Evolutionary conservation across 2,797 vertebrate species (phyloP), one percentile per base, ranked within the genome.

Genomic region (Typhlichthys subterraneus): DNA sequence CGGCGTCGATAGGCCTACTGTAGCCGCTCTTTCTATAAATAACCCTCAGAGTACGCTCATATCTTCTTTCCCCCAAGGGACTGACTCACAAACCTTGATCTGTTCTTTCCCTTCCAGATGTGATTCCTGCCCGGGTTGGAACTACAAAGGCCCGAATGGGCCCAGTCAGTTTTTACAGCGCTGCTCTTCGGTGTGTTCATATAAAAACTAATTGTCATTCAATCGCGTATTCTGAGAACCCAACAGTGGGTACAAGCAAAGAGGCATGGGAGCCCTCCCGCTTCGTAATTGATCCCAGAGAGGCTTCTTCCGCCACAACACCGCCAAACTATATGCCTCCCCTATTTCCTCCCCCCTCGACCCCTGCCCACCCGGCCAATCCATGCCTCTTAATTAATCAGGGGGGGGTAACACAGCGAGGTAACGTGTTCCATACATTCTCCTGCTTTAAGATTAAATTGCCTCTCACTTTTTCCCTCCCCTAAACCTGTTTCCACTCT

Each of bases 61-160:
- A 65, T 70, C 61, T 70, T 17, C 53, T 73, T 82, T 73, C 65
- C 70, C 76, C 73, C 76, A 72, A 60, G 68, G 69, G 74, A 69
- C 13, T n/a, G 60, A 61, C 53, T 71, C 46, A 49, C 65, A 80
- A 19, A 71, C 57, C 72, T 67, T 69, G 59, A 74, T 77, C 70
- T 77, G 77, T 70, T 63, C 75, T 81, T 77, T 69, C 70, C 74
- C 29, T 52, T 76, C 76, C 72, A 81, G 72, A 81, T 80, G 74
- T 68, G 70, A 53, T 49, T 46, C 51, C 63, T 63, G 63, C 59
- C 55, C 59, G 60, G 56, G n/a, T 54, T 53, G 14, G 65, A 59
- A 75, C 72, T 66, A 64, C 75, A 70, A 70, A 75, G 69, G 53
- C 62, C 72, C 65, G 74, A 72, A 70, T 63, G 49, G 57, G 61